These are phyloP conservation scores for Hirtodrosophila confusa DNA, from an alignment of 2,888 invertebrate genomes.

Conservation along the genomic window DNA sequence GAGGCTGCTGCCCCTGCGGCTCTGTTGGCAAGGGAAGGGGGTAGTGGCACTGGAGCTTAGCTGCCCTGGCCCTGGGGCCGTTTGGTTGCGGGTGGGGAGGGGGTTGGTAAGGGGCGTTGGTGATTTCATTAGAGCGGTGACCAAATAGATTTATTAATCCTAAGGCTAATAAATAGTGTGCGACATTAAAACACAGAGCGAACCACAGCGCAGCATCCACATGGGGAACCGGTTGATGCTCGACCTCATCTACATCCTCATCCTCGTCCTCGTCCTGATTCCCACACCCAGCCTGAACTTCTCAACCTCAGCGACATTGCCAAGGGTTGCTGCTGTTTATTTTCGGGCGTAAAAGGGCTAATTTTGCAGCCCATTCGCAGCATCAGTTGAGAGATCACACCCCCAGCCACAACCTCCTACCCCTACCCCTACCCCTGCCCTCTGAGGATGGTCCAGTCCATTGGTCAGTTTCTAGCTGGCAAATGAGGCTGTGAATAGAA, in stretches of 20 bases:
- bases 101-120: conserved; percentile 34
- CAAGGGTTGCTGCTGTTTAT: conserved; percentile 50
- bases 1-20: conserved; percentile 35
- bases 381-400: conserved; percentile 53
- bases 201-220: conserved; percentile 50
- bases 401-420: neutral
- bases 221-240: conserved; percentile 42
- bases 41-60: conserved; percentile 3
- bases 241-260: conserved; percentile 3
- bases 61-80: conserved; percentile 18
- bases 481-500: conserved; percentile 18
- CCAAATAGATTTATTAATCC: conserved; percentile 84
- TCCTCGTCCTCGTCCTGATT: no score
- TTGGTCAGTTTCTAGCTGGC: conserved; percentile 38
- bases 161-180: conserved; percentile 83
- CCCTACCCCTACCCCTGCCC: neutral
- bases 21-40: neutral
- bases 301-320: neutral
- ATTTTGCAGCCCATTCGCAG: conserved; percentile 51
- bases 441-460: conserved; percentile 7
- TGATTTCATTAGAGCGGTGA: conserved; percentile 82
- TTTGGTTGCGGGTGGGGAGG: neutral
- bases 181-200: conserved; percentile 65
- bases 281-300: neutral
- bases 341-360: conserved; percentile 62